Conservation (phyloP, 2,888 invertebrate genomes). For the Cylindroiulus punctatus region DNA sequence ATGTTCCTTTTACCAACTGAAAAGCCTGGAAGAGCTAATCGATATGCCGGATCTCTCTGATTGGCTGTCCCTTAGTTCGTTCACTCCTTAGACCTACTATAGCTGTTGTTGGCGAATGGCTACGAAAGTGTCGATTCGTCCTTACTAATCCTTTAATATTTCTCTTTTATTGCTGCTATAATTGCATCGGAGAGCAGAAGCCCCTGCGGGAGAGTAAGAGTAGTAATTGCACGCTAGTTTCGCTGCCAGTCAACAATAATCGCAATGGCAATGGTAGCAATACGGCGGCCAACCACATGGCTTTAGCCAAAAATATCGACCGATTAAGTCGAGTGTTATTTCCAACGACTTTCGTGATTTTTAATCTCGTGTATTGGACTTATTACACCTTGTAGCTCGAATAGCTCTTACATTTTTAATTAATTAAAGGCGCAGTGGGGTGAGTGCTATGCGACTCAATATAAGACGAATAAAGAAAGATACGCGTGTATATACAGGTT, state of each 20-base stretch:
- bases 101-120: too few relatives aligned
- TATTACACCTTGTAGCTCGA: constrained; percentile 54
- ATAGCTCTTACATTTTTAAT: neutral
- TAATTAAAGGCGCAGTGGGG: too few relatives aligned
- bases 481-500: too few relatives aligned
- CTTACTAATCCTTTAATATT: neutral
- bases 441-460: too few relatives aligned
- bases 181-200: neutral
- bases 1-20: too few relatives aligned
- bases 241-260: neutral
- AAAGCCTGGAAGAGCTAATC: too few relatives aligned
- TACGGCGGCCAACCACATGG: neutral
- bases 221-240: neutral
- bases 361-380: constrained; percentile 60
- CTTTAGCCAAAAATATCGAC: constrained; percentile 56
- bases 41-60: too few relatives aligned
- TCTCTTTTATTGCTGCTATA: neutral
- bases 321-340: constrained; percentile 59
- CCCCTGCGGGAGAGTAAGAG: neutral
- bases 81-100: too few relatives aligned
- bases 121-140: too few relatives aligned
- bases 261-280: neutral
- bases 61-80: too few relatives aligned
- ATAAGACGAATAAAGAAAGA: too few relatives aligned
- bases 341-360: constrained; percentile 59